phyloP scores from a whole-genome alignment of 2,797 vertebrate species.

The Gallirallus australis region DNA sequence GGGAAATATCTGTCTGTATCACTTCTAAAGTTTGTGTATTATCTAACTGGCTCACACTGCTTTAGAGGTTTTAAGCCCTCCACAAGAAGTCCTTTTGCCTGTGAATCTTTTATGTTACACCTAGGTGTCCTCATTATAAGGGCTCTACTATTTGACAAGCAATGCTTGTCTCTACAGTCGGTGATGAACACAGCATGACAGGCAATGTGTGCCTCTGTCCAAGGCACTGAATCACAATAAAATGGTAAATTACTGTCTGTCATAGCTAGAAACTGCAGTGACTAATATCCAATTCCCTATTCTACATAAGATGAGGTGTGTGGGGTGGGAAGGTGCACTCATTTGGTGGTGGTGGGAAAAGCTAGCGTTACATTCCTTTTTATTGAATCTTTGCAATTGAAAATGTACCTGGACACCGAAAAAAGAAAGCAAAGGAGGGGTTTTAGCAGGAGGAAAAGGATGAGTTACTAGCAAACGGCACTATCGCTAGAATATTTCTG shows the following conservation, averaged over 20 bases:
- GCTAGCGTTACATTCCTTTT: neutral
- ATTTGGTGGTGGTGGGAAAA: neutral
- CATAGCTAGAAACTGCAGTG: constrained; percentile 69
- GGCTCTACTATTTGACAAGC: constrained; percentile 70
- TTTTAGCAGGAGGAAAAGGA: neutral
- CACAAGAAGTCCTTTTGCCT: constrained; percentile 51
- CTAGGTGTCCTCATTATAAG: constrained; percentile 75
- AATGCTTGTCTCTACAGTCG: constrained; percentile 61
- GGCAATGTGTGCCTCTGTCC: constrained; percentile 77
- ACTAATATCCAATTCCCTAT: constrained; percentile 71
- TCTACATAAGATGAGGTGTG: constrained; percentile 62
- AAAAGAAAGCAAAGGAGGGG: neutral
- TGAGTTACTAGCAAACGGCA: neutral
- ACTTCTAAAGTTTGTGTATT: constrained; percentile 49
- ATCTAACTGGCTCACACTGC: constrained; percentile 43
- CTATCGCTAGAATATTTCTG: neutral
- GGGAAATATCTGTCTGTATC: neutral
- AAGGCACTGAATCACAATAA: constrained; percentile 80
- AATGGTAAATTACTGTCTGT: constrained; percentile 81
- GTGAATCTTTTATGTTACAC: constrained; percentile 69
- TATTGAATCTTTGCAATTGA: neutral
- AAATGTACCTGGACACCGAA: neutral
- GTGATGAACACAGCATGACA: constrained; percentile 78
- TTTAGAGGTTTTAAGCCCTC: constrained; percentile 58
- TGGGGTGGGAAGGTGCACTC: neutral